Conservation (phyloP, 2,113 vertebrate species). For the Ceyx margarethae region DNA sequence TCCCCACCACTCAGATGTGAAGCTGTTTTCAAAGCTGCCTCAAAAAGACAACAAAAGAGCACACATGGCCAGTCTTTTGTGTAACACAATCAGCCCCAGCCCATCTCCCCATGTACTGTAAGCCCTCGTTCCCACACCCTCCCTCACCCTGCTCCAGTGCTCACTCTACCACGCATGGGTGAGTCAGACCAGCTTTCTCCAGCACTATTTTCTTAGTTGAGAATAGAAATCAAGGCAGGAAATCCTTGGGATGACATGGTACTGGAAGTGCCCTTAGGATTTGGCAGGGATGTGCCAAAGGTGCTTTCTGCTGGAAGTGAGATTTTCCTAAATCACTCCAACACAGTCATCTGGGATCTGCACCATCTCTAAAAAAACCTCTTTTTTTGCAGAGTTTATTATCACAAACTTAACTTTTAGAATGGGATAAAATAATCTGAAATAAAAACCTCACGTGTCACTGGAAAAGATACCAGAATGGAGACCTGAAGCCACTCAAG, state of each 20-base stretch:
- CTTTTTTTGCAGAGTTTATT: background rate
- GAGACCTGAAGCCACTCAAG: background rate
- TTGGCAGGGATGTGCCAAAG: background rate
- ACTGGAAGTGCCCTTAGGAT: background rate
- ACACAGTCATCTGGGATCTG: background rate
- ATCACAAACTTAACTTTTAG: background rate
- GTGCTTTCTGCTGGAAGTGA: background rate
- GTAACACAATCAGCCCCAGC: background rate
- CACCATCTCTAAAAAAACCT: background rate
- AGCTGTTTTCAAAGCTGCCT: background rate
- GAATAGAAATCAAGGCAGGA: background rate
- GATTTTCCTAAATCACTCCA: background rate
- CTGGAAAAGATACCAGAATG: background rate
- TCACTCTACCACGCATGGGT: fast-evolving
- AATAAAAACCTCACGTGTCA: background rate
- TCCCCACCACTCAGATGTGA: background rate
- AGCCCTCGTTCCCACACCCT: background rate
- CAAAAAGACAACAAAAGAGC: background rate
- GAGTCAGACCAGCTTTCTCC: background rate
- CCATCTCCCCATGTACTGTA: fast-evolving
- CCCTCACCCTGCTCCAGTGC: background rate
- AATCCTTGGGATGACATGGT: background rate
- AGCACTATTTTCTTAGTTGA: background rate
- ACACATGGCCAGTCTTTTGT: background rate
- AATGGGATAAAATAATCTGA: background rate